Evolutionary conservation across 2,797 vertebrate species (phyloP), one percentile per base, ranked within the genome.

Genomic region (Pelodytes ibericus): DNA sequence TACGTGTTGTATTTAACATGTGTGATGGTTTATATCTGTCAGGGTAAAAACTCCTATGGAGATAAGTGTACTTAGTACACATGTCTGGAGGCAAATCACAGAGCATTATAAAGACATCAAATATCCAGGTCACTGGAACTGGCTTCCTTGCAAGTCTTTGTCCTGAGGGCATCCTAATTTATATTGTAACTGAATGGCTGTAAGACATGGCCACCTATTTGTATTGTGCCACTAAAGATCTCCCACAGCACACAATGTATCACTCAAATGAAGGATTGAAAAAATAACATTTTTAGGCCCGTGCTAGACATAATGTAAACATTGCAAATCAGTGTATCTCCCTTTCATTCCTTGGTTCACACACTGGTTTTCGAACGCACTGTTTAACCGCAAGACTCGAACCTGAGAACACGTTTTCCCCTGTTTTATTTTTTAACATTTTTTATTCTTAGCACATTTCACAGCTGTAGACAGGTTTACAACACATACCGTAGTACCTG

Each of bases 381-480:
- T 10, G 6, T 53, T 22, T 53, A 53, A 53, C 3, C 5, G 8
- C 24, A 6, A 22, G 20, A 53, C 49, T 7, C 3, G 24, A 53
- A 11, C 22, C 11, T 53, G 7, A 24, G 49, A 24, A n/a, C n/a
- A n/a, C n/a, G n/a, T n/a, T n/a, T n/a, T n/a, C n/a, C n/a, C n/a
- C n/a, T n/a, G n/a, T 53, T 53, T 53, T 53, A 2, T 24, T 53
- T 22, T 53, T 22, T 53, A 24, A 3, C 49, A 6, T n/a, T 53
- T 53, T 73, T 73, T 64, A 51, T 58, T n/a, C 62, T 39, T 29
- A 49, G 47, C 20, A 58, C 47, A 24, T 53, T 36, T 75, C 51
- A 30, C 73, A 69, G 29, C 41, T 75, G 57, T 31, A 61, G 24
- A 60, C 56, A 58, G 9, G 24, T 68, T 67, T 61, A 36, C 64